Percentiles rank a stretch among this genome's conserved stretches.
phyloP scores from a whole-genome alignment of 2,888 invertebrate species.

The Trachelus troglodyta region DNA sequence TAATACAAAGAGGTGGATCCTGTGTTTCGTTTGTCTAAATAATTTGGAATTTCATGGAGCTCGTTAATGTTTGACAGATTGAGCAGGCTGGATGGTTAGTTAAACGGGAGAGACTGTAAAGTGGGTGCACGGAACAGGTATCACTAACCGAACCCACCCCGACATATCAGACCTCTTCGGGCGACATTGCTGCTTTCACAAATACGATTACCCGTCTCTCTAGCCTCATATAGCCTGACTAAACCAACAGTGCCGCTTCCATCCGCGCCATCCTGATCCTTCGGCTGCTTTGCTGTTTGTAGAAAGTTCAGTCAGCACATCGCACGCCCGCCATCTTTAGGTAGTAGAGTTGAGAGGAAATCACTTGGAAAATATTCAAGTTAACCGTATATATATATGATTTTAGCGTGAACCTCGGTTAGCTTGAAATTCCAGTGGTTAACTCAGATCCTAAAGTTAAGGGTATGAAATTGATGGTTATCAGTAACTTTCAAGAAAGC shows the following conservation, averaged over 20 bases:
- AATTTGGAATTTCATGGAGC: conserved; percentile 11
- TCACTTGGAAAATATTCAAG: too few species aligned
- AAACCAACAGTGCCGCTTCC: conserved; percentile 24
- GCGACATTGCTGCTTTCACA: conserved; percentile 36
- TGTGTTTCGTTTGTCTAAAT: neutral
- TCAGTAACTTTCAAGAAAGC: too few species aligned
- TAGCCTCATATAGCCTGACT: conserved; percentile 23
- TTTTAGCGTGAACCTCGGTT: too few species aligned
- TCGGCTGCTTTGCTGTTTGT: too few species aligned
- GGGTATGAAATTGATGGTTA: too few species aligned
- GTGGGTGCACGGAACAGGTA: conserved; percentile 2
- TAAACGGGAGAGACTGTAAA: neutral
- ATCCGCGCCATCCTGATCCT: neutral
- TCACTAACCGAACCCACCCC: conserved; percentile 12
- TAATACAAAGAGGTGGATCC: too few species aligned
- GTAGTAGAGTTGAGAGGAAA: neutral
- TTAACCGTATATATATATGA: too few species aligned
- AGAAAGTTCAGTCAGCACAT: too few species aligned
- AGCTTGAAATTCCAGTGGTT: too few species aligned
- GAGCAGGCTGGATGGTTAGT: neutral
- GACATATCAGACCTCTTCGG: neutral
- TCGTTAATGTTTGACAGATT: conserved; percentile 22
- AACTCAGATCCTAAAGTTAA: too few species aligned
- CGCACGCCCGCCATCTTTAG: too few species aligned
- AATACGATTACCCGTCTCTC: conserved; percentile 44